phyloP scores from a whole-genome alignment of 2,888 invertebrate species.

The Hypsopygia costalis region DNA sequence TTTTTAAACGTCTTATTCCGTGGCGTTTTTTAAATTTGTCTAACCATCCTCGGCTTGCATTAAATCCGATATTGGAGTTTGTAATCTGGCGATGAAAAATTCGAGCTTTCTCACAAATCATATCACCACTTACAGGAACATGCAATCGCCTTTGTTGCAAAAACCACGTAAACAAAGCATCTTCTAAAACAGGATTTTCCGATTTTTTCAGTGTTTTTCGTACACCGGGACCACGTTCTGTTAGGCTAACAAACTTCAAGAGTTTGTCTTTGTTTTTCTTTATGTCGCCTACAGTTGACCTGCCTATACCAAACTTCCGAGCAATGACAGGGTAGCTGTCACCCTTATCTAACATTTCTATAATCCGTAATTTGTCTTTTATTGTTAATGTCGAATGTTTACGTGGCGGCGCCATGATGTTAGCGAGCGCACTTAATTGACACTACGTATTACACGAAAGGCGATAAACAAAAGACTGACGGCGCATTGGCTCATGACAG shows the following conservation, averaged over 20 bases:
- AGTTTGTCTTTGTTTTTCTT: too few relatives aligned
- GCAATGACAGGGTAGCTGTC: slow-evolving; percentile 11
- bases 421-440: too few relatives aligned
- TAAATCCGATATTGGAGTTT: slow-evolving; percentile 15
- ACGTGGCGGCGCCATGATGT: too few relatives aligned
- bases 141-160: slow-evolving; percentile 15
- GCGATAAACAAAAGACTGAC: too few relatives aligned
- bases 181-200: too few relatives aligned
- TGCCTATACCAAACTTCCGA: not conserved
- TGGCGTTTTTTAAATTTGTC: slow-evolving; percentile 21
- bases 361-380: not conserved
- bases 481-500: too few relatives aligned
- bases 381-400: too few relatives aligned
- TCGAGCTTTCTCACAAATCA: not conserved
- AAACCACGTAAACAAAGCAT: slow-evolving; percentile 18
- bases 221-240: too few relatives aligned
- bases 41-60: slow-evolving; percentile 19
- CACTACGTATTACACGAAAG: too few relatives aligned
- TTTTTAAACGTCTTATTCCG: slow-evolving; percentile 16
- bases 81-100: slow-evolving; percentile 1
- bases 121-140: slow-evolving; percentile 13
- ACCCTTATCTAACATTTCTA: too few relatives aligned
- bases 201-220: too few relatives aligned
- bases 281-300: not conserved
- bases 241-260: too few relatives aligned